Percentiles rank a stretch among this genome's conserved stretches.
phyloP scores from a whole-genome alignment of 1,140 invertebrate genomes.

The Drosophila kanapiae region DNA sequence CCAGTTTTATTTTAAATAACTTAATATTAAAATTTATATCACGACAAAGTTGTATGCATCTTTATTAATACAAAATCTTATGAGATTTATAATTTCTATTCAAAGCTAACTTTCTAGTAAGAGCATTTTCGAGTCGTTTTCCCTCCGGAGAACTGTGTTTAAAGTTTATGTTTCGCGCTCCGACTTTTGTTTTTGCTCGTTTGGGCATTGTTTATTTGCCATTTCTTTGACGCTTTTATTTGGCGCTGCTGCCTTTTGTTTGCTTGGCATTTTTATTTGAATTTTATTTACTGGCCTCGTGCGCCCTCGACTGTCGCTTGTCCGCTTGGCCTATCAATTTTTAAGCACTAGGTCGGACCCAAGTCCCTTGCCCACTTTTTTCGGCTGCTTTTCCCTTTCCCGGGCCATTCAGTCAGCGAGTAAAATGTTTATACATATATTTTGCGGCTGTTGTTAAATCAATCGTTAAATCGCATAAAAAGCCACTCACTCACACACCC shows the following conservation, averaged over 20 bases:
- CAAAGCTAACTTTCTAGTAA: neutral
- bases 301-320: conserved; percentile 26
- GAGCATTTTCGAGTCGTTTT: conserved; percentile 23
- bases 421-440: conserved; percentile 60
- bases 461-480: conserved; percentile 79
- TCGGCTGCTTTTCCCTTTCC: neutral
- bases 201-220: conserved; percentile 71
- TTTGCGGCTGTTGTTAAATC: conserved; percentile 72
- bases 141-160: neutral
- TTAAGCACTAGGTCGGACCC: conserved; percentile 55
- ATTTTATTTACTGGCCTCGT: conserved; percentile 75
- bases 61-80: too few relatives aligned
- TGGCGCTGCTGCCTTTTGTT: conserved; percentile 55
- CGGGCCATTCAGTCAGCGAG: conserved; percentile 58
- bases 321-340: conserved; percentile 69
- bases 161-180: conserved; percentile 45
- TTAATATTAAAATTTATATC: too few relatives aligned
- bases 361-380: neutral
- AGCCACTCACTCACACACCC: conserved; percentile 59
- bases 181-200: conserved; percentile 59
- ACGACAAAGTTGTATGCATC: too few relatives aligned
- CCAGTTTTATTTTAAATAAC: too few relatives aligned
- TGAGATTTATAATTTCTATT: too few relatives aligned
- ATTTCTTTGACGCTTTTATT: conserved; percentile 82
- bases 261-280: conserved; percentile 79